Evolutionary conservation across 2,797 vertebrate species (phyloP), one percentile per base, ranked within the genome.

Genomic region (Delichon dasypus): DNA sequence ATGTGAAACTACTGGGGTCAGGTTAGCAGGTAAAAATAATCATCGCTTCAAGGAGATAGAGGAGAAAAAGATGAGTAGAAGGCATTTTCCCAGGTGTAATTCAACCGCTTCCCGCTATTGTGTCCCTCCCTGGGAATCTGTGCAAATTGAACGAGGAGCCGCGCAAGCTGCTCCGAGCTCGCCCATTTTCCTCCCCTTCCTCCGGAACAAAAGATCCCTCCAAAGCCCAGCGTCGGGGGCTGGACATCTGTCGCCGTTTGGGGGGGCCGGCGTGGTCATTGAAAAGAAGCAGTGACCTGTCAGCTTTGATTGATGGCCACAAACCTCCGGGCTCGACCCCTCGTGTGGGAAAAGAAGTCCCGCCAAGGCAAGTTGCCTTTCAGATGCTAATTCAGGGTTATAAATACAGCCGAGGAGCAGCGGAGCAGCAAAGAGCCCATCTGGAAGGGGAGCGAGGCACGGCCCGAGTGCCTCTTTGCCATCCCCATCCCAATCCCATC

Each of bases 331-430:
- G 97, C 97, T 96, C 95, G 96, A 98, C 96, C 98, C 97, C 97
- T 98, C 98, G 97, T 98, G 98, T 99, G 98, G 98, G 98, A 98
- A 99, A 98, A 98, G 98, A 98, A 98, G 96, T 97, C 93, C 97
- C 97, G 97, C 98, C 98, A 98, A 98, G 98, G 97, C 96, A 93
- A 96, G 94, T 62, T 67, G 68, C 95, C 96, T 98, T 99, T 99
- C 98, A 98, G 97, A 99, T 99, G 98, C 98, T 98, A 99, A 99
- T 99, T 94, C 75, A 21, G 96, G 89, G 65, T 88, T 98, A 99
- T 99, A 99, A 99, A 99, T 98, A 98, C 58, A 48, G 93, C 94
- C 34, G 75, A 65, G 74, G 71, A 88, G 66, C 89, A 15, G 96
- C n/a, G 1, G 54, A 67, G 84, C 85, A 61, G 97, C 77, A 89